Evolutionary conservation across 2,113 vertebrate genomes (phyloP).

Genomic region (Vanacampus margaritifer): DNA sequence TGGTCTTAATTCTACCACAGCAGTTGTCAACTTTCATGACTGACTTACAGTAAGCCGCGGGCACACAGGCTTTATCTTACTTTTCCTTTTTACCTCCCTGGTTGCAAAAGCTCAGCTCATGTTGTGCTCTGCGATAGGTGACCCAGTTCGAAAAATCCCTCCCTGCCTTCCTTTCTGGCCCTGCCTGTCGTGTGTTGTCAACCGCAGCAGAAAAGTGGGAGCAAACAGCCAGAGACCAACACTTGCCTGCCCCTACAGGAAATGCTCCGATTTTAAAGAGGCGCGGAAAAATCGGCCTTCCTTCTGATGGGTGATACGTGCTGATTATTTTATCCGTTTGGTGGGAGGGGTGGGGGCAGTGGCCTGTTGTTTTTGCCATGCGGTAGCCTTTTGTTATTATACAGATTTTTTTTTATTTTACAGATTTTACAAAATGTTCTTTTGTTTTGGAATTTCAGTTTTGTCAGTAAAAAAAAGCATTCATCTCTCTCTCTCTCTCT

Average conservation of each 20-base stretch:
- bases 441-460: slow-evolving; percentile 47
- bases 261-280: slow-evolving; percentile 76
- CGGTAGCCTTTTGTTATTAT: slow-evolving; percentile 14
- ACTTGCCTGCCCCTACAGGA: slow-evolving; percentile 78
- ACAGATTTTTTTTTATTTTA: not conserved
- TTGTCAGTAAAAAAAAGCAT: slow-evolving; percentile 56
- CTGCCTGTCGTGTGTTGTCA: slow-evolving; percentile 98
- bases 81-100: slow-evolving; percentile 11
- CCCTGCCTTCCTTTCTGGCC: slow-evolving; percentile 88
- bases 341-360: not conserved
- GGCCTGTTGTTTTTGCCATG: slow-evolving; percentile 33
- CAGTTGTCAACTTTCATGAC: slow-evolving; percentile 1
- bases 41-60: slow-evolving; percentile 6
- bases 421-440: not conserved
- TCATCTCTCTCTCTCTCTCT: too few relatives aligned
- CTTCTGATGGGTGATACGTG: not conserved
- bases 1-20: slow-evolving; percentile 7
- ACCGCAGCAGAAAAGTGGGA: slow-evolving; percentile 99
- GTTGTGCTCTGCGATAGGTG: slow-evolving; percentile 71
- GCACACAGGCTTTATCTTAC: slow-evolving; percentile 1
- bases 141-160: slow-evolving; percentile 59
- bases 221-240: slow-evolving; percentile 94
- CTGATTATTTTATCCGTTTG: not conserved
- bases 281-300: slow-evolving; percentile 12
- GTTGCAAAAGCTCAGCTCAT: slow-evolving; percentile 30